Percentiles rank a stretch among this genome's conserved stretches.
These are phyloP conservation scores for Dolichallabes microphthalmus DNA, from an alignment of 2,113 vertebrate genomes.

Conservation along the genomic window DNA sequence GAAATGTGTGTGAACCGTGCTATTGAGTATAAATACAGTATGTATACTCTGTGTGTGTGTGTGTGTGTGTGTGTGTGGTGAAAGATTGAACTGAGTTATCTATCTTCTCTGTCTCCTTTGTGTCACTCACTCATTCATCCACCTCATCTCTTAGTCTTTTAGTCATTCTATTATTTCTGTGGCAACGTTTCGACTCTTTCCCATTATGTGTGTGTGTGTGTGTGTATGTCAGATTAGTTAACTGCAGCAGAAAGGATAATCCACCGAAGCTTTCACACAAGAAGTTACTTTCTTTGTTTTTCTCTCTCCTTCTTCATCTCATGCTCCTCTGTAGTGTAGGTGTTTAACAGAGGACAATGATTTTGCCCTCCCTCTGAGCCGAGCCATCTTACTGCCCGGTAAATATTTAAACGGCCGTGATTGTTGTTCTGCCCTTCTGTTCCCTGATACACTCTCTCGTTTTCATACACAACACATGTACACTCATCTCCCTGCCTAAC, in stretches of 20 bases:
- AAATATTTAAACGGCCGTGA: slow-evolving; percentile 36
- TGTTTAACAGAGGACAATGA: slow-evolving; percentile 11
- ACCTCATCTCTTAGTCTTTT: neutral
- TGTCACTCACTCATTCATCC: neutral
- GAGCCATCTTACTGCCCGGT: neutral
- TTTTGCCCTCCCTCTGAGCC: slow-evolving; percentile 12
- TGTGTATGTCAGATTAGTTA: neutral
- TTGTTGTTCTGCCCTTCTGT: neutral
- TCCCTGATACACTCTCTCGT: neutral
- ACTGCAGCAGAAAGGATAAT: neutral
- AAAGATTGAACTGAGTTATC: neutral
- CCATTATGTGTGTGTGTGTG: neutral
- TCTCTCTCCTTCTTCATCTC: neutral
- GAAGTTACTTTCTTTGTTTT: neutral
- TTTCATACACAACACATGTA: neutral
- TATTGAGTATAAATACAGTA: neutral
- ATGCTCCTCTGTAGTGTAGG: neutral
- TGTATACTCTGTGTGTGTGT: neutral
- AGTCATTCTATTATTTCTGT: neutral
- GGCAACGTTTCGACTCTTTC: neutral
- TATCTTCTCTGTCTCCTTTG: neutral
- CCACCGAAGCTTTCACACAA: neutral
- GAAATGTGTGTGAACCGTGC: neutral
- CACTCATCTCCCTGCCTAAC: neutral
- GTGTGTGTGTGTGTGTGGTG: neutral